phyloP scores from a whole-genome alignment of 2,888 invertebrate species.

The Petrolisthes manimaculis region DNA sequence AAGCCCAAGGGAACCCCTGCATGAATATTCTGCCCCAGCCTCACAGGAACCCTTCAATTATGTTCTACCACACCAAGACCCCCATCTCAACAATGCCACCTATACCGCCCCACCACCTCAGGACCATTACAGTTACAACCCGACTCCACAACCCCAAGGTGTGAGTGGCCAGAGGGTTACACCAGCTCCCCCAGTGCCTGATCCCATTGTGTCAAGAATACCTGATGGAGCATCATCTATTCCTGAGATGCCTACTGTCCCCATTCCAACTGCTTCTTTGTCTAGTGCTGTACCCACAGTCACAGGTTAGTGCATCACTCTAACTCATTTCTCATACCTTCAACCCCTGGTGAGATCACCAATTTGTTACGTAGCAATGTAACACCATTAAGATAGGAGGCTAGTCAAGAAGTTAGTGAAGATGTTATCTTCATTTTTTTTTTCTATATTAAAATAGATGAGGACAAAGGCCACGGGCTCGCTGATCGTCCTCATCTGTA shows the following conservation, averaged over 20 bases:
- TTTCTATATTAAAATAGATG: too few species aligned
- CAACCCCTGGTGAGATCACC: too few species aligned
- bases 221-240: constrained; percentile 54
- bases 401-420: too few species aligned
- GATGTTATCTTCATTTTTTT: too few species aligned
- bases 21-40: not conserved
- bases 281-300: too few species aligned
- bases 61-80: not conserved
- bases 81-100: not conserved
- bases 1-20: not conserved
- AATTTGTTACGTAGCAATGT: too few species aligned
- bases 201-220: constrained; percentile 48
- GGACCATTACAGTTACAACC: not conserved
- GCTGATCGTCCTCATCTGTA: too few species aligned
- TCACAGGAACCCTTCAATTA: not conserved
- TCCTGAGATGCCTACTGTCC: constrained; percentile 27
- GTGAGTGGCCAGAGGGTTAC: too few species aligned
- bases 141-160: not conserved
- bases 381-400: too few species aligned
- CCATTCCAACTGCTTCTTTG: not conserved
- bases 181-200: constrained; percentile 4
- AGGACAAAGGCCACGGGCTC: too few species aligned
- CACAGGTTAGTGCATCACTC: too few species aligned
- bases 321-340: too few species aligned
- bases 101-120: not conserved